Conservation (phyloP, 2,888 invertebrate genomes). For the Parnassius glacialis region DNA sequence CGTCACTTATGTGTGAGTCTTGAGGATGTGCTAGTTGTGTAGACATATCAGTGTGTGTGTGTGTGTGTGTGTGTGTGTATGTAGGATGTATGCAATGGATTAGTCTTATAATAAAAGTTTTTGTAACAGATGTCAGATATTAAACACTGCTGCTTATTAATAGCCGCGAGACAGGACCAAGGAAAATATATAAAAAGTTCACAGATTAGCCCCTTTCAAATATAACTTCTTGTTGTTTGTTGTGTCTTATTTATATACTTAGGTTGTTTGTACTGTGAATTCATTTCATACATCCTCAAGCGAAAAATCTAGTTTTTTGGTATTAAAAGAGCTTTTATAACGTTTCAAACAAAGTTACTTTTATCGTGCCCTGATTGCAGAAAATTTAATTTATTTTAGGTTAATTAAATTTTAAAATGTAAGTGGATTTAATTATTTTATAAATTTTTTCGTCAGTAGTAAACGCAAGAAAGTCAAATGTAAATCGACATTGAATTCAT, state of each 20-base stretch:
- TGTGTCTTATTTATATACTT: slow-evolving; percentile 13
- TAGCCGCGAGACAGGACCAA: slow-evolving; percentile 65
- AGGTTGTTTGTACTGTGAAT: slow-evolving; percentile 34
- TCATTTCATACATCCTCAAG: slow-evolving; percentile 38
- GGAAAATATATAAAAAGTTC: slow-evolving; percentile 77
- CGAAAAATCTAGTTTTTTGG: too few species aligned
- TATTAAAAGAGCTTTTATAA: too few species aligned
- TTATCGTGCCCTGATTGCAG: too few species aligned
- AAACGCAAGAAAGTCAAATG: too few species aligned
- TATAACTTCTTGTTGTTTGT: slow-evolving; percentile 42
- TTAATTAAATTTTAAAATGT: too few species aligned
- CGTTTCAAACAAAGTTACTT: too few species aligned
- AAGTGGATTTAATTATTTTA: too few species aligned
- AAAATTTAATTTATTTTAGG: too few species aligned
- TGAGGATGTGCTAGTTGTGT: slow-evolving; percentile 38
- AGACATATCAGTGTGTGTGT: slow-evolving; percentile 46
- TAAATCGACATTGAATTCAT: too few species aligned
- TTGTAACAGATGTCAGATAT: slow-evolving; percentile 81
- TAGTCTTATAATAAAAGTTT: slow-evolving; percentile 81
- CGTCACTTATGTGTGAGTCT: slow-evolving; percentile 58
- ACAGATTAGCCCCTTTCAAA: slow-evolving; percentile 64
- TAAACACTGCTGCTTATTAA: slow-evolving; percentile 78
- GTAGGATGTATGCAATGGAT: slow-evolving; percentile 72
- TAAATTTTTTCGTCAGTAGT: too few species aligned
- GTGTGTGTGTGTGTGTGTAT: slow-evolving; percentile 33